These are phyloP conservation scores for Cryptocephalus moraei DNA, from an alignment of 2,888 invertebrate genomes.

Conservation along the genomic window DNA sequence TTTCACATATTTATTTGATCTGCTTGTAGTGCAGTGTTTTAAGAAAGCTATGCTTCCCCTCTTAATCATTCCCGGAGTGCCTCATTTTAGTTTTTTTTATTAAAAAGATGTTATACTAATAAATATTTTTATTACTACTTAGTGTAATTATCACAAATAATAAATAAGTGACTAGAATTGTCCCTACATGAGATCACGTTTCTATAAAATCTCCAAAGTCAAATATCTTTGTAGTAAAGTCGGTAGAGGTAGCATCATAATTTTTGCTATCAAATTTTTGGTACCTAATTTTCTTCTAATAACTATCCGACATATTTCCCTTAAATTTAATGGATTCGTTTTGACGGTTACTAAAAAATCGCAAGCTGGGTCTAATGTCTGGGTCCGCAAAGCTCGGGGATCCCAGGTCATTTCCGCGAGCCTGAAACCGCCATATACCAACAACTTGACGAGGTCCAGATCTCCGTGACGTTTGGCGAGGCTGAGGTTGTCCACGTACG, in stretches of 20 bases:
- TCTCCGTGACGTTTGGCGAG: slow-evolving; percentile 41
- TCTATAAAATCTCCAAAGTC: slow-evolving; percentile 40
- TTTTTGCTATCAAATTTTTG: slow-evolving; percentile 30
- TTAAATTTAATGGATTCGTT: slow-evolving; percentile 42
- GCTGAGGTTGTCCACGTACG: slow-evolving; percentile 47
- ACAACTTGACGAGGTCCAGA: slow-evolving; percentile 32
- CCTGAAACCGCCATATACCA: slow-evolving; percentile 38
- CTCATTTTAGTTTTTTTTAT: no score
- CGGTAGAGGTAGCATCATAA: slow-evolving; percentile 46
- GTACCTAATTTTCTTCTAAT: slow-evolving; percentile 40
- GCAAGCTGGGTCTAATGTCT: slow-evolving; percentile 27
- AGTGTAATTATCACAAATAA: background rate
- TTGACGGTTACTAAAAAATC: slow-evolving; percentile 28
- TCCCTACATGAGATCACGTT: slow-evolving; percentile 11
- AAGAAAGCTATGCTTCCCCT: no score
- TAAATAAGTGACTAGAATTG: slow-evolving; percentile 9
- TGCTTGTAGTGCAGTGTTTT: no score
- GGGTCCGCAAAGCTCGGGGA: slow-evolving; percentile 28
- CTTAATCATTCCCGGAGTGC: no score
- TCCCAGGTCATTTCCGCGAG: slow-evolving; percentile 32
- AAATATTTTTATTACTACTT: background rate
- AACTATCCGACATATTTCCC: slow-evolving; percentile 48
- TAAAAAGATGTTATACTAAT: background rate
- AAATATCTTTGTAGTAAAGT: slow-evolving; percentile 46
- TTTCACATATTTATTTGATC: no score